Evolutionary conservation across 2,113 vertebrate genomes (phyloP).

Genomic region (Nymphicus hollandicus): DNA sequence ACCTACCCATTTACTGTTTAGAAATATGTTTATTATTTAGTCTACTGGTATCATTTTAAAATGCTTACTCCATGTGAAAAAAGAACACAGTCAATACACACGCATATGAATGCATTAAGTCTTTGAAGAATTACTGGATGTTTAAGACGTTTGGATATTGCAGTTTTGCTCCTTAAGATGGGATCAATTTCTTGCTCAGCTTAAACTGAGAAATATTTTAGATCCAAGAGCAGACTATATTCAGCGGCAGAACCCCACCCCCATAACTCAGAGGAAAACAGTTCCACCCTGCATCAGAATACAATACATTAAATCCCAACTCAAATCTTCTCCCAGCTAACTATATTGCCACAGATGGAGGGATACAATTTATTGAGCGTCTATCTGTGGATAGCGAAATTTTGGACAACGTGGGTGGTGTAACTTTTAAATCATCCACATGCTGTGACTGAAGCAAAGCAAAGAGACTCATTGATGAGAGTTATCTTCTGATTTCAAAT

Average conservation of each 20-base stretch:
- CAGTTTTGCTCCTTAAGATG: not conserved
- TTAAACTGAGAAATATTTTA: not conserved
- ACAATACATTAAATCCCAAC: constrained; percentile 4
- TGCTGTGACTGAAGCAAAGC: constrained; percentile 10
- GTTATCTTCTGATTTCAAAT: constrained; percentile 44
- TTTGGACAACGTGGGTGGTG: constrained; percentile 49
- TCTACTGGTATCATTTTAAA: not conserved
- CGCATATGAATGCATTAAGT: not conserved
- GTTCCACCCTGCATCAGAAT: constrained; percentile 16
- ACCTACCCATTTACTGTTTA: not conserved
- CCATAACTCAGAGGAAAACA: constrained; percentile 1
- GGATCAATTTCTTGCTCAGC: not conserved
- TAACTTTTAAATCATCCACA: constrained; percentile 43
- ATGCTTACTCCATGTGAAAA: not conserved
- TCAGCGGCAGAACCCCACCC: not conserved
- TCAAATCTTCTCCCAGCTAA: constrained; percentile 26
- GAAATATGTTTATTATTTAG: not conserved
- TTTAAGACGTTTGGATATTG: not conserved
- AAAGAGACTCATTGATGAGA: constrained; percentile 9
- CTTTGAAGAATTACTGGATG: not conserved
- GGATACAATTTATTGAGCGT: constrained; percentile 62
- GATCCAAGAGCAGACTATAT: not conserved
- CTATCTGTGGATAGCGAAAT: constrained; percentile 63
- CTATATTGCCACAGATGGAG: constrained; percentile 52
- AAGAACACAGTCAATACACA: not conserved